Evolutionary conservation across 64 coral and sea anemone genomes (phyloP).

Genomic region (Dendronephthya gigantea): DNA sequence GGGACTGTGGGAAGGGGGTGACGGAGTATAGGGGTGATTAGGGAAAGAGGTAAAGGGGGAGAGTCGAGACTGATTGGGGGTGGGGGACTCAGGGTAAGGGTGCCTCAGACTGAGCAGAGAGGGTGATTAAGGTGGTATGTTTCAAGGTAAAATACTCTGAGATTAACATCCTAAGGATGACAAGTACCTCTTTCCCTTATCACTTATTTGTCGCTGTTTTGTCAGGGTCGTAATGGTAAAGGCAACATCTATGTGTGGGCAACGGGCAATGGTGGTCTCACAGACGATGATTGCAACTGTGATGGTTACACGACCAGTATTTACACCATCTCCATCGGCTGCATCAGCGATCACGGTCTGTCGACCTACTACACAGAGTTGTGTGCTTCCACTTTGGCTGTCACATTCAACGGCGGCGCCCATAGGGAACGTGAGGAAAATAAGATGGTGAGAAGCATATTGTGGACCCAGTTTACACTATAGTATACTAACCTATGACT

Average conservation of each 20-base stretch:
- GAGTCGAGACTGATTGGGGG: no score
- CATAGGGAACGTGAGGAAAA: slow-evolving; percentile 74
- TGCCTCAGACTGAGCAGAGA: no score
- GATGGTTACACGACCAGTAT: slow-evolving; percentile 86
- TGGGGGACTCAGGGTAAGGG: no score
- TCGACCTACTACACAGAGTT: slow-evolving; percentile 81
- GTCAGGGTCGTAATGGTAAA: slow-evolving; percentile 7
- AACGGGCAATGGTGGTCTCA: slow-evolving; percentile 12
- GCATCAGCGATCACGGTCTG: slow-evolving; percentile 73
- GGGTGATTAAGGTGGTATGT: neutral
- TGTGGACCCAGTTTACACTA: no score
- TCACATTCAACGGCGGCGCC: slow-evolving; percentile 71
- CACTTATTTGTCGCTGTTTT: neutral
- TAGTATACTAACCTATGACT: no score
- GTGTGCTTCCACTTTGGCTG: slow-evolving; percentile 69
- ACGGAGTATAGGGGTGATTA: no score
- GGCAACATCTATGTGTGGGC: slow-evolving; percentile 13
- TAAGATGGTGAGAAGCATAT: slow-evolving; percentile 55
- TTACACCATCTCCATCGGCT: slow-evolving; percentile 67
- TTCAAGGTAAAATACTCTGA: no score
- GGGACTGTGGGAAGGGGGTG: no score
- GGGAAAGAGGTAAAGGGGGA: no score
- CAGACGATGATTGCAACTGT: slow-evolving; percentile 77
- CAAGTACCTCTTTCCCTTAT: no score
- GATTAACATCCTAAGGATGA: no score